Conservation (phyloP, 2,797 vertebrate genomes). For the Graptemys geographica region DNA sequence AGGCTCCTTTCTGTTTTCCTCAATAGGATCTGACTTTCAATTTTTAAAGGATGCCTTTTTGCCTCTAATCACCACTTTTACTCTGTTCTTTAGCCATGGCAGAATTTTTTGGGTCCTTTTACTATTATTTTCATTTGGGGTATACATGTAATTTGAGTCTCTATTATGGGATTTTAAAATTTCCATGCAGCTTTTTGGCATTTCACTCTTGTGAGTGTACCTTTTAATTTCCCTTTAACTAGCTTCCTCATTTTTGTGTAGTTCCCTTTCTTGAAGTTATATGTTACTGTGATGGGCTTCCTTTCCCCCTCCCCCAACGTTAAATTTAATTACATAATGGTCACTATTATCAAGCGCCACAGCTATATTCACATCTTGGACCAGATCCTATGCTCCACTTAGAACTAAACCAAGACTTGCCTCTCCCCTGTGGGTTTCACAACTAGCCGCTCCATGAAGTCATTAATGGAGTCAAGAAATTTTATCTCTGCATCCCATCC, state of each 20-base stretch:
- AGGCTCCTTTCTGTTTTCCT: neutral
- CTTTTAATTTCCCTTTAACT: neutral
- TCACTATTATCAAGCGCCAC: neutral
- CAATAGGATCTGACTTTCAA: neutral
- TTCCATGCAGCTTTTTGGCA: neutral
- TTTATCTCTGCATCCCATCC: neutral
- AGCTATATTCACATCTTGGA: neutral
- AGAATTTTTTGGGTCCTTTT: neutral
- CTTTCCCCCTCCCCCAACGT: fast-evolving
- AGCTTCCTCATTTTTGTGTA: neutral
- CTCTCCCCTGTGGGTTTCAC: neutral
- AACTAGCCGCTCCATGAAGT: neutral
- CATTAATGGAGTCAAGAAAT: neutral
- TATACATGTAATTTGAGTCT: neutral
- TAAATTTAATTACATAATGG: neutral
- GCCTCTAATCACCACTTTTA: neutral
- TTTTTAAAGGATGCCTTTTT: neutral
- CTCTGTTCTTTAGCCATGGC: neutral
- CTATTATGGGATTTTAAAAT: neutral
- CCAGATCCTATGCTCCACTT: neutral
- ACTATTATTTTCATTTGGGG: neutral
- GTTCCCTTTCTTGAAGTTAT: neutral
- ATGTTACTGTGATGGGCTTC: neutral
- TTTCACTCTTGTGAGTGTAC: neutral
- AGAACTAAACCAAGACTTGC: neutral